phyloP scores from a whole-genome alignment of 2,797 vertebrate species.

The Vespertilio murinus region DNA sequence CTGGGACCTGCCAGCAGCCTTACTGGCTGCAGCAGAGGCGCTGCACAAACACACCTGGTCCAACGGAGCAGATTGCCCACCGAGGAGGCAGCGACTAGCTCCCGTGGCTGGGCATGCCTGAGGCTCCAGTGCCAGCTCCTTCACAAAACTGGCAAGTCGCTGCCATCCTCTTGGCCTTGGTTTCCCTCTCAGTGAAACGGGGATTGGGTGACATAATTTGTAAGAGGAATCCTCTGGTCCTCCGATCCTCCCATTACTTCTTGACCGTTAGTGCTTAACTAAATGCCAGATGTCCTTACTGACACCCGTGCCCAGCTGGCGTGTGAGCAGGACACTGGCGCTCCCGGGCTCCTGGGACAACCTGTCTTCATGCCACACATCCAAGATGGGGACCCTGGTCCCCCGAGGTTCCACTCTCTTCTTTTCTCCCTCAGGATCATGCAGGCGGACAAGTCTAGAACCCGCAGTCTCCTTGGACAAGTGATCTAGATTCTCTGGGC shows the following conservation, averaged over 20 bases:
- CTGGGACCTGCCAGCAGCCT: background rate
- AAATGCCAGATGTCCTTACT: background rate
- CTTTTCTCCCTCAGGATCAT: background rate
- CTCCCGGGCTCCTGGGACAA: background rate
- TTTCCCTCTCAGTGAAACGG: background rate
- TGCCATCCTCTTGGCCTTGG: background rate
- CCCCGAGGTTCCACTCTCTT: background rate
- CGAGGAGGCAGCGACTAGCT: background rate
- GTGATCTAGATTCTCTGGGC: background rate
- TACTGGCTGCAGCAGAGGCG: background rate
- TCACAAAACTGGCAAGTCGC: background rate
- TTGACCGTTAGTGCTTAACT: background rate
- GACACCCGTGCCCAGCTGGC: background rate
- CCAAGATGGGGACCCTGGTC: background rate
- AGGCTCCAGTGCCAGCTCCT: background rate
- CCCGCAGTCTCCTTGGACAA: background rate
- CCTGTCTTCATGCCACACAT: background rate
- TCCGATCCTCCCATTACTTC: background rate
- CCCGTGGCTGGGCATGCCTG: background rate
- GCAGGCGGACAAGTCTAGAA: background rate
- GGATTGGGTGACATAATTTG: background rate
- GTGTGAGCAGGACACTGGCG: background rate
- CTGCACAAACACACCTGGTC: background rate
- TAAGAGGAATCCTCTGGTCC: background rate
- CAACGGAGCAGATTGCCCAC: background rate